A percentile compares a stretch with the other conserved stretches of the same genome.
phyloP scores from a whole-genome alignment of 1,140 invertebrate genomes.

The Halictus rubicundus region DNA sequence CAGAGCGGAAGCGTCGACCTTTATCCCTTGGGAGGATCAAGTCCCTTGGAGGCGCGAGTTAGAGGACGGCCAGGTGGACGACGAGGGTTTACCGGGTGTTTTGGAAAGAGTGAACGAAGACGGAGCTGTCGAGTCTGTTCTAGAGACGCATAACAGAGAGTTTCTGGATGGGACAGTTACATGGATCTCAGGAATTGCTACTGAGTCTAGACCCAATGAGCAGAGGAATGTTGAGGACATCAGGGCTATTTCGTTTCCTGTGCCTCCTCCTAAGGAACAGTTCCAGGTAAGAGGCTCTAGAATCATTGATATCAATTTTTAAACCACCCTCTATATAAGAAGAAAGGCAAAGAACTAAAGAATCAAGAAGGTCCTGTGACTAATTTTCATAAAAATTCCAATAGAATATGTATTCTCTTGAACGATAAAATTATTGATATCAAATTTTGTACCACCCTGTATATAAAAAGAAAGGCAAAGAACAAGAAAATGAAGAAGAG shows the following conservation, averaged over 20 bases:
- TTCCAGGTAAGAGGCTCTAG: background rate
- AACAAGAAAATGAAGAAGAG: too few relatives aligned
- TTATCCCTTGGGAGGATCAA: constrained; percentile 5
- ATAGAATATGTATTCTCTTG: too few relatives aligned
- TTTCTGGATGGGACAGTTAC: background rate
- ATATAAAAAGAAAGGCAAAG: too few relatives aligned
- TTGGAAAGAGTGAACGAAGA: constrained; percentile 1
- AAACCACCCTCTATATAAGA: too few relatives aligned
- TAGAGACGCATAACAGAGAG: constrained; percentile 4
- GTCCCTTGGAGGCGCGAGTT: constrained; percentile 5
- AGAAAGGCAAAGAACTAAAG: too few relatives aligned
- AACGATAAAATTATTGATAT: too few relatives aligned
- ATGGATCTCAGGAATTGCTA: background rate
- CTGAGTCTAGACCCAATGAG: constrained; percentile 25
- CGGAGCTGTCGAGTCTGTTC: background rate
- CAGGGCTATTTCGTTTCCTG: constrained; percentile 55
- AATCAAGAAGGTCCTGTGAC: too few relatives aligned
- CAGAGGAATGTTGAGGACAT: constrained; percentile 50
- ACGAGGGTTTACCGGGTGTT: constrained; percentile 9
- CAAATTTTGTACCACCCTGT: too few relatives aligned
- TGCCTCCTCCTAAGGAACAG: constrained; percentile 27
- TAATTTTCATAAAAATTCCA: too few relatives aligned
- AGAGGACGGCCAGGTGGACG: constrained; percentile 29
- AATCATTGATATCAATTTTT: too few relatives aligned
- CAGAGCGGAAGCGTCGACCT: constrained; percentile 33